phyloP scores from a whole-genome alignment of 2,797 vertebrate species.

The Sciurus vulgaris region DNA sequence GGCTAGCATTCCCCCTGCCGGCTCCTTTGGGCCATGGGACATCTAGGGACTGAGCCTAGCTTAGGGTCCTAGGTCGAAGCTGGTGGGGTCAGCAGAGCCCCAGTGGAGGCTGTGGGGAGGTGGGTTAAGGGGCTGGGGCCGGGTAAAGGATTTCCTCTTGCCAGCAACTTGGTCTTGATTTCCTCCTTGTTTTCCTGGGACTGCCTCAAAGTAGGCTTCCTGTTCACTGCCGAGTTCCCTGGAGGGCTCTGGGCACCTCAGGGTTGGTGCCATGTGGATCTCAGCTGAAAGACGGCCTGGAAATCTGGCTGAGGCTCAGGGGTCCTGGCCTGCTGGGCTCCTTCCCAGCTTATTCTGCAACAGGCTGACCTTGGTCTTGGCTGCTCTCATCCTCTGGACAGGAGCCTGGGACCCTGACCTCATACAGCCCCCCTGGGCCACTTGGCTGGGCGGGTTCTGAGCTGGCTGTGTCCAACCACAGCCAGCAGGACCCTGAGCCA shows the following conservation, averaged over 20 bases:
- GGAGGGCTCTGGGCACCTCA: not conserved
- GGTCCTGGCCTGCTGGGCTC: not conserved
- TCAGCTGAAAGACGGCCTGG: not conserved
- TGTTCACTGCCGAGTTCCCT: not conserved
- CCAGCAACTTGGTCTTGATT: not conserved
- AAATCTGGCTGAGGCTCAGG: not conserved
- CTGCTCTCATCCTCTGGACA: conserved; percentile 59
- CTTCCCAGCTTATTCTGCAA: not conserved
- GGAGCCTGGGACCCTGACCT: conserved; percentile 75
- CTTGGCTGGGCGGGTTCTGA: conserved; percentile 8
- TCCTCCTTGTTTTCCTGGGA: not conserved
- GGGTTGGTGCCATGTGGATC: not conserved
- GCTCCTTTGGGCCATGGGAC: not conserved
- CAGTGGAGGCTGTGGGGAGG: not conserved
- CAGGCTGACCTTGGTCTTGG: not conserved
- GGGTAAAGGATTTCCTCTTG: fast-evolving
- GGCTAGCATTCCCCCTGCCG: not conserved
- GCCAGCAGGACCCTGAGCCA: conserved; percentile 86
- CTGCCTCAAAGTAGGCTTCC: not conserved
- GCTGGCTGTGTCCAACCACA: conserved; percentile 48
- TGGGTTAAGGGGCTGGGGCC: too few relatives aligned
- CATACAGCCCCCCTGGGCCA: conserved; percentile 62
- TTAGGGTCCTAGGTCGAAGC: not conserved
- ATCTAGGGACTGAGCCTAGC: not conserved
- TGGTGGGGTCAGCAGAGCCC: not conserved